Conservation (phyloP, 2,797 vertebrate genomes). For the Acomys russatus region DNA sequence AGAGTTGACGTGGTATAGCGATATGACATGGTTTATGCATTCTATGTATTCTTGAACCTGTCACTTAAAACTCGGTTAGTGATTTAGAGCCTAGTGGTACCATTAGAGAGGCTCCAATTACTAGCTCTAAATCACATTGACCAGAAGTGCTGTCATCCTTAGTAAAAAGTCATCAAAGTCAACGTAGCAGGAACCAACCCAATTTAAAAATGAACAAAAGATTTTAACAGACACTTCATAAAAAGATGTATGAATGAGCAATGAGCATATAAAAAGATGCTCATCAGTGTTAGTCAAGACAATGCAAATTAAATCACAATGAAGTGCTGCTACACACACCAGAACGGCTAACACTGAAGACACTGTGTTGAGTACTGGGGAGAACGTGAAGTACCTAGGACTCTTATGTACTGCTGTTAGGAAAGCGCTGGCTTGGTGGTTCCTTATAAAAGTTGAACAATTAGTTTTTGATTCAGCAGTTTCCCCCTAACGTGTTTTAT, state of each 20-base stretch:
- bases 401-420: neutral
- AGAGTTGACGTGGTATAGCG: constrained; percentile 5
- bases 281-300: constrained; percentile 55
- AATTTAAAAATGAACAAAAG: constrained; percentile 63
- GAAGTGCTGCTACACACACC: neutral
- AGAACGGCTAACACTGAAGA: constrained; percentile 13
- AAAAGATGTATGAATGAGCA: constrained; percentile 31
- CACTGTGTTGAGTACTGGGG: neutral
- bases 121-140: constrained; percentile 72
- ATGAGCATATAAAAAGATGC: constrained; percentile 52
- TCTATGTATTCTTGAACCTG: constrained; percentile 54
- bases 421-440: neutral
- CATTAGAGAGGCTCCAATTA: constrained; percentile 58
- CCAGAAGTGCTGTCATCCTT: constrained; percentile 61
- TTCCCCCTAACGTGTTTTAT: neutral
- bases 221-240: constrained; percentile 64
- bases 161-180: constrained; percentile 67
- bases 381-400: neutral
- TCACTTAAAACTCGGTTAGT: constrained; percentile 67
- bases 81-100: constrained; percentile 51
- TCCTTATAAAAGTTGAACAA: constrained; percentile 35
- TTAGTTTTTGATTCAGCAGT: neutral
- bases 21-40: constrained; percentile 53
- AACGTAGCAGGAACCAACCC: constrained; percentile 57
- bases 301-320: constrained; percentile 55